These are phyloP conservation scores for Prochilodus magdalenae DNA, from an alignment of 2,113 vertebrate genomes.

Conservation along the genomic window DNA sequence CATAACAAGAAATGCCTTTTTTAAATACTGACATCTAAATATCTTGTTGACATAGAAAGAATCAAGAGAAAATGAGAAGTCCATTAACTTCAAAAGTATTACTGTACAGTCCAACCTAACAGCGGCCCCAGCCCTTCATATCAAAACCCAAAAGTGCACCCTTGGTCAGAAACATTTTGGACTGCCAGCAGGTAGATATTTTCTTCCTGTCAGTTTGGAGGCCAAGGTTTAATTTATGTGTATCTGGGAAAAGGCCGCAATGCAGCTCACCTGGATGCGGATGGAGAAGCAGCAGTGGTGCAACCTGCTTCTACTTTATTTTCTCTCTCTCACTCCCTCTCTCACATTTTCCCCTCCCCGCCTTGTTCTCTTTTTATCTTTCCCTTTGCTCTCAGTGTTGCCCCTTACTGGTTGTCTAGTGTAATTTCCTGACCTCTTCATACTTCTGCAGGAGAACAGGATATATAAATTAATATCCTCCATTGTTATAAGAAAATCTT, in stretches of 20 bases:
- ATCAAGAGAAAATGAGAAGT: no score
- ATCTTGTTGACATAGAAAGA: no score
- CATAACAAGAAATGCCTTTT: no score
- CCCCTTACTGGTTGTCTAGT: constrained; percentile 63
- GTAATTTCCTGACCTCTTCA: constrained; percentile 18
- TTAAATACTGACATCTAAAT: no score
- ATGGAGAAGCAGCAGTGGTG: constrained; percentile 31
- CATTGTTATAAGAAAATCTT: no score
- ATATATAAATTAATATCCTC: not conserved
- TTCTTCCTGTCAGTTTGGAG: not conserved
- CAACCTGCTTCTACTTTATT: constrained; percentile 25
- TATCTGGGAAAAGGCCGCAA: constrained; percentile 23
- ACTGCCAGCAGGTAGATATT: not conserved
- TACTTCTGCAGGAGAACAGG: not conserved
- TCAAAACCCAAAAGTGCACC: no score
- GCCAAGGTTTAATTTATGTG: not conserved
- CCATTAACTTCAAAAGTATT: no score
- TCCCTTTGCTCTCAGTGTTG: constrained; percentile 37
- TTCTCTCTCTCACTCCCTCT: constrained; percentile 40
- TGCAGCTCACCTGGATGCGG: constrained; percentile 31
- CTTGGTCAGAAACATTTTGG: no score
- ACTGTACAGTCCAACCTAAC: no score
- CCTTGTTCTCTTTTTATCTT: not conserved
- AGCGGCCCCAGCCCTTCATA: no score
- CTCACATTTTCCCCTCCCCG: not conserved